Evolutionary conservation across 37 sponge, comb jelly and placozoan species (phyloP), one percentile per base, ranked within the genome.

Genomic region (Chondrosia reniformis): DNA sequence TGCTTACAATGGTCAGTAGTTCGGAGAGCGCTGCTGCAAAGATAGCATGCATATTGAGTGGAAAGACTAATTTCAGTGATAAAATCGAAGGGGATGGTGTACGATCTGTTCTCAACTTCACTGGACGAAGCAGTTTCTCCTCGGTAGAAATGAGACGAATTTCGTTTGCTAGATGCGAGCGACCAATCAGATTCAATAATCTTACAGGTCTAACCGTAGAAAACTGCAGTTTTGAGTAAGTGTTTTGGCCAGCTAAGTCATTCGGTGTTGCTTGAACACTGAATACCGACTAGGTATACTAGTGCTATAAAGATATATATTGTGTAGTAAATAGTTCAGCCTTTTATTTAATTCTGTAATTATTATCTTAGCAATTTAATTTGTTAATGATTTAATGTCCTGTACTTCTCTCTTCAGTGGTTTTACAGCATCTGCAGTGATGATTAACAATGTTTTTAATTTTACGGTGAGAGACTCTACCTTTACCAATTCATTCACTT

Each of bases 401-500:
- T 22, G 7, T 52, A 33, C 33, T 55, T 46, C 49, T 27, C 19
- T 75, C 28, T 77, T 25, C 61, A 43, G 78, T 55, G 28, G 0
- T n/a, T 56, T 34, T 22, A n/a, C 59, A 45, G 40, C 43, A 9
- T 42, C 44, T 15, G 78, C 62, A 15, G 28, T 77, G 78, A 45
- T 15, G 22, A 10, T 61, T 36, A 22, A 24, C 12, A 84, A 89
- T 55, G 33, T 69, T 0, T 17, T 34, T 21, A 56, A 45, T 31
- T 54, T 81, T 17, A 2, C 9, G 33, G 46, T 84, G 15, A 37
- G 39, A 1, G 45, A 77, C 74, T 41, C 41, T 25, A 0, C 4
- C 31, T 81, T 89, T 45, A 5, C 0, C 31, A 65, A 84, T 45
- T 79, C 76, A 61, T 65, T 46, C 0, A 46, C 74, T 7, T 41